Base-by-base conservation (phyloP, 2,113 vertebrate species). In the Hyaena hyaena region DNA sequence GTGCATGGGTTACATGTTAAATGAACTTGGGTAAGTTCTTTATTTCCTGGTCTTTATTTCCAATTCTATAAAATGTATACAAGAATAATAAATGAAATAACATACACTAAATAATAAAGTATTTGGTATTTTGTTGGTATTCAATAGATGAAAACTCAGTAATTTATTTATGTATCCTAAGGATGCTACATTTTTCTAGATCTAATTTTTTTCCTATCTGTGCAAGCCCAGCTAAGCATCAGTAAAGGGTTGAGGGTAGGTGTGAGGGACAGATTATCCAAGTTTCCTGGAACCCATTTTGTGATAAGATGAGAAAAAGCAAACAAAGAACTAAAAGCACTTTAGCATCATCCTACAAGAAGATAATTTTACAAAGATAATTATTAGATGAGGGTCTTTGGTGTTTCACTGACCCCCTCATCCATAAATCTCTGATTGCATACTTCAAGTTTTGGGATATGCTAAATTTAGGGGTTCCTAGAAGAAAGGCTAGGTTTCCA, bases 301-400 rank as follows among this genome's bases (percentile, higher is more conserved):
- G 14, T 76, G 50, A 93, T 3, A 10, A 69, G 24, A 77, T 5
- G 1, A 10, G 3, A 58, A 33, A 24, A 61, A 80, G 39, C 28
- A 87, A 90, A 74, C 17, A 71, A 48, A 77, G 43, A 55, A 69
- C 35, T 23, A 43, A 35, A 45, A 24, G 7, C 31, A 50, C 69
- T 86, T 81, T n/a, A 53, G 90, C 85, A 45, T 81, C 39, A 88
- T 35, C 65, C 15, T 39, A 48, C 5, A 76, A 76, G 10, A 17
- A 93, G 31, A 76, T 50, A 35, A 93, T 61, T 91, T 77, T 58
- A 58, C 48, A 55, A 76, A 93, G 86, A 26, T 93, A 96, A 91
- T 89, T 77, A 86, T 19, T 82, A 69, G 23, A 80, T 50, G 24
- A 21, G 45, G 7, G 15, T 77, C 39, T 48, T 23, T 33, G 2